Percentiles rank a stretch among this genome's conserved stretches.
Evolutionary conservation across 2,888 invertebrate species (phyloP).

Genomic region (Cephus rjabovi): DNA sequence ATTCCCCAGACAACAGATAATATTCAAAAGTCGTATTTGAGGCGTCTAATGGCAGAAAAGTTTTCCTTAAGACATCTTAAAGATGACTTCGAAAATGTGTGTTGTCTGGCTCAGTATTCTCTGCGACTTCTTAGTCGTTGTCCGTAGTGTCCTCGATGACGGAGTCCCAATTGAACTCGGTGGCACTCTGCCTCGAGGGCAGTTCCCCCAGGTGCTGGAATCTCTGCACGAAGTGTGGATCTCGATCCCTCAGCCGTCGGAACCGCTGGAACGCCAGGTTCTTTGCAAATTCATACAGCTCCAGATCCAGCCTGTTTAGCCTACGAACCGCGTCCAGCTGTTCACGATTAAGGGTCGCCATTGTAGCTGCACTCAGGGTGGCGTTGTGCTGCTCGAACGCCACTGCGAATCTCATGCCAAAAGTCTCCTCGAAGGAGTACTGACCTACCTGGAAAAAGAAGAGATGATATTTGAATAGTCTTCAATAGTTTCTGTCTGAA

Average conservation of each 20-base stretch:
- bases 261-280: conserved; percentile 89
- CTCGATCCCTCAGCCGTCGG: conserved; percentile 81
- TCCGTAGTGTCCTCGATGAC: conserved; percentile 77
- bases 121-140: conserved; percentile 48
- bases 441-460: conserved; percentile 76
- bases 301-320: conserved; percentile 90
- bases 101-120: neutral
- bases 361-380: conserved; percentile 86
- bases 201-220: conserved; percentile 88
- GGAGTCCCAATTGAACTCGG: conserved; percentile 92
- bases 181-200: conserved; percentile 78
- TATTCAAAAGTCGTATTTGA: too few species aligned
- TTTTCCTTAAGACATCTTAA: too few species aligned
- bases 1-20: neutral
- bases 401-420: conserved; percentile 89
- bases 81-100: too few species aligned
- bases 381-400: conserved; percentile 94
- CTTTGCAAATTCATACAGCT: conserved; percentile 94
- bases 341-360: conserved; percentile 79
- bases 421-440: conserved; percentile 94
- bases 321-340: conserved; percentile 82
- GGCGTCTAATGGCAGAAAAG: too few species aligned
- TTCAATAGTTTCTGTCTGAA: neutral
- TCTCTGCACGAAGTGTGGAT: conserved; percentile 84
- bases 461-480: neutral